Percentiles rank a stretch among this genome's conserved stretches.
phyloP scores from a whole-genome alignment of 2,797 vertebrate species.

The Sebastiscus albofasciatus region DNA sequence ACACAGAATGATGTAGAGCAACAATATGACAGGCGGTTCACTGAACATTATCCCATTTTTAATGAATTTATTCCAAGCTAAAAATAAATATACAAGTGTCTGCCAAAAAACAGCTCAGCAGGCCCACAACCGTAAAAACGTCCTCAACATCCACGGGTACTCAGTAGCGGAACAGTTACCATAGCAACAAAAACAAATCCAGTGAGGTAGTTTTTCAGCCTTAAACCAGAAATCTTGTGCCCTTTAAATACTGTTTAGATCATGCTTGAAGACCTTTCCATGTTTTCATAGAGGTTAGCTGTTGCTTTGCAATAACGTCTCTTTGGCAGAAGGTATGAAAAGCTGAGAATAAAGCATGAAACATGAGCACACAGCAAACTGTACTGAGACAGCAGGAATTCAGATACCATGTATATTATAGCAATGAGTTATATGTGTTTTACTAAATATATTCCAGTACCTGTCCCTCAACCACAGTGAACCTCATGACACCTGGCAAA shows the following conservation, averaged over 20 bases:
- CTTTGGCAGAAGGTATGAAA: neutral
- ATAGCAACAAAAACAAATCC: conserved; percentile 62
- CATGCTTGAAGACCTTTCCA: neutral
- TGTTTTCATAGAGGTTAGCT: neutral
- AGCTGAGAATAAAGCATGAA: neutral
- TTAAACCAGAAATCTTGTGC: conserved; percentile 26
- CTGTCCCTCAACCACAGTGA: neutral
- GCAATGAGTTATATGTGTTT: neutral
- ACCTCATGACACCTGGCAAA: neutral
- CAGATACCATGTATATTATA: neutral
- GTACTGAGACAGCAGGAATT: neutral
- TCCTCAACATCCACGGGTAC: conserved; percentile 43
- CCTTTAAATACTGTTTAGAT: conserved; percentile 9
- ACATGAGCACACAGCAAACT: neutral
- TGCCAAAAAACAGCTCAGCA: conserved; percentile 40
- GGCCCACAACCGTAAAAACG: conserved; percentile 19
- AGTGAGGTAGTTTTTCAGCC: conserved; percentile 28
- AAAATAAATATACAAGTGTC: conserved; percentile 10
- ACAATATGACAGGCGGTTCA: neutral
- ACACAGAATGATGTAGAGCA: neutral
- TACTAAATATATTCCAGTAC: neutral
- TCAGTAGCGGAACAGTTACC: conserved; percentile 50
- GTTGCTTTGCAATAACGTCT: neutral
- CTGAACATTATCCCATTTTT: neutral
- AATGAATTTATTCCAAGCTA: conserved; percentile 9